Evolutionary conservation across 2,888 invertebrate species (phyloP).

Genomic region (Erynnis tages): DNA sequence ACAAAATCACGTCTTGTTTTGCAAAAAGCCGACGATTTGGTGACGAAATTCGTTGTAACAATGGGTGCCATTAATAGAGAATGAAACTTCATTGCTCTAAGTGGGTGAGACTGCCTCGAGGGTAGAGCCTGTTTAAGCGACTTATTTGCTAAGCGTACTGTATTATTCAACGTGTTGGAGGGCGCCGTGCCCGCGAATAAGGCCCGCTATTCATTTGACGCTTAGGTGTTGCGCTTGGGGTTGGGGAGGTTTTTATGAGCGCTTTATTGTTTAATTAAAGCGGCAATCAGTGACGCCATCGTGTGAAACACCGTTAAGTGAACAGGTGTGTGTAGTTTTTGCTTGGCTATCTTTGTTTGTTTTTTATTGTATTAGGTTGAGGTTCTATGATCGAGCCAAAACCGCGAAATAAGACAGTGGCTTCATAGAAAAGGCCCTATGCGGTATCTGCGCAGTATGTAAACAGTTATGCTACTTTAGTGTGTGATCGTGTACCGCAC

Average conservation of each 20-base stretch:
- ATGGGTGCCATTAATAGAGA: conserved; percentile 29
- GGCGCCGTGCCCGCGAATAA: conserved; percentile 24
- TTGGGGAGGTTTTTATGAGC: not conserved
- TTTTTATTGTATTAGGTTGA: no score
- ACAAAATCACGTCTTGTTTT: conserved; percentile 9
- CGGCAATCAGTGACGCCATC: not conserved
- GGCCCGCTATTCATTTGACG: conserved; percentile 18
- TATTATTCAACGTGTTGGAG: conserved; percentile 39
- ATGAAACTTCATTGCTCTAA: conserved; percentile 37
- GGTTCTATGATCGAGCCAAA: no score
- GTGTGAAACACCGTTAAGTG: no score
- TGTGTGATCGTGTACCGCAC: no score
- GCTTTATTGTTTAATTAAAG: not conserved
- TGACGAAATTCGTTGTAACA: conserved; percentile 16
- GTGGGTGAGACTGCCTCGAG: conserved; percentile 35
- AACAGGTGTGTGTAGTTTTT: no score
- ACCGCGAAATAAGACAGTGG: no score
- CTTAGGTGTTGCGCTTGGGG: conserved; percentile 4
- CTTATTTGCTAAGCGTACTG: conserved; percentile 40
- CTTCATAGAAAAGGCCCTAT: no score
- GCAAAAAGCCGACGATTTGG: conserved; percentile 11
- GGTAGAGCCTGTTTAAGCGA: conserved; percentile 37
- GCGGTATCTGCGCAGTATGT: no score
- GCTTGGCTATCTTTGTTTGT: no score
- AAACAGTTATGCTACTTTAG: no score